Conservation (phyloP, 1,140 invertebrate genomes). For the Chymomyza costata region DNA sequence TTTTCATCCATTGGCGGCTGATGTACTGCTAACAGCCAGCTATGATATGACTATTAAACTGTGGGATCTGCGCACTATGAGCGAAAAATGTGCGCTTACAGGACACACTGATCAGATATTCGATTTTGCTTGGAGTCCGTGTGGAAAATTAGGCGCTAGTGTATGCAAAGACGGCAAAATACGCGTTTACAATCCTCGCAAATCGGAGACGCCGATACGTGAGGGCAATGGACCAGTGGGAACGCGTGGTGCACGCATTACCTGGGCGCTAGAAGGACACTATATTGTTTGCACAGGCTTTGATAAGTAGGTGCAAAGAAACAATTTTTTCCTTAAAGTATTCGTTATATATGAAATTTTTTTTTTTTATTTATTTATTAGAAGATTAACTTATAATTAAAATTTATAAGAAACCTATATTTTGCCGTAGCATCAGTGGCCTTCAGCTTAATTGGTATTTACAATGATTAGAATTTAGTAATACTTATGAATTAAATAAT, state of each 20-base stretch:
- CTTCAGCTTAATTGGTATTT: too few species aligned
- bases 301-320: constrained; percentile 89
- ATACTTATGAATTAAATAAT: too few species aligned
- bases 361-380: too few species aligned
- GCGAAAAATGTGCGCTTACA: constrained; percentile 67
- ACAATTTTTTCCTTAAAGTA: too few species aligned
- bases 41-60: constrained; percentile 93
- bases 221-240: constrained; percentile 91
- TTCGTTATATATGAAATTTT: too few species aligned
- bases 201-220: constrained; percentile 80
- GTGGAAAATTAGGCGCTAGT: constrained; percentile 88
- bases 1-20: constrained; percentile 91
- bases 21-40: constrained; percentile 89
- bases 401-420: too few species aligned
- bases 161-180: constrained; percentile 93
- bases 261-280: constrained; percentile 90
- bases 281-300: constrained; percentile 93
- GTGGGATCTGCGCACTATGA: constrained; percentile 82
- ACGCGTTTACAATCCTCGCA: constrained; percentile 84
- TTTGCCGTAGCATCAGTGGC: too few species aligned
- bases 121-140: constrained; percentile 92
- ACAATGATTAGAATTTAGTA: too few species aligned
- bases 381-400: too few species aligned
- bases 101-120: constrained; percentile 92
- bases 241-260: constrained; percentile 88